phyloP scores from a whole-genome alignment of 1,140 invertebrate genomes.

The Ceratosolen solmsi region DNA sequence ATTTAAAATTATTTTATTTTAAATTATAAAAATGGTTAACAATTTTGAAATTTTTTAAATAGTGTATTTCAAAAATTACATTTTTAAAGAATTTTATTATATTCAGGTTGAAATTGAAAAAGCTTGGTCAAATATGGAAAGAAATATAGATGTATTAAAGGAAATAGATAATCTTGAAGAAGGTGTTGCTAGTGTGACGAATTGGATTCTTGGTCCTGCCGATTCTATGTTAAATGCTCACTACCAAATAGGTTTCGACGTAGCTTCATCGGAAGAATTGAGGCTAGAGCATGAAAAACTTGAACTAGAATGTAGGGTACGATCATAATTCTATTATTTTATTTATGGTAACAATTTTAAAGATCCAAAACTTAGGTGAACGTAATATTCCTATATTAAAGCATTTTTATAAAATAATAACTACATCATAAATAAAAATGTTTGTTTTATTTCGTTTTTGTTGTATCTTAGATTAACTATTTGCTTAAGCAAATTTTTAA shows the following conservation, averaged over 20 bases:
- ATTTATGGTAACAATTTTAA: constrained; percentile 18
- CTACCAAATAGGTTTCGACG: constrained; percentile 82
- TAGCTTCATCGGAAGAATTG: constrained; percentile 80
- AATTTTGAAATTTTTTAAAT: neutral
- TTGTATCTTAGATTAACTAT: no score
- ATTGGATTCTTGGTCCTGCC: constrained; percentile 85
- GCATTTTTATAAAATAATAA: neutral
- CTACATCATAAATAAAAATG: no score
- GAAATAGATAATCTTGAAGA: constrained; percentile 77
- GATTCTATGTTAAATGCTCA: constrained; percentile 81
- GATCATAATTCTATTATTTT: constrained; percentile 49
- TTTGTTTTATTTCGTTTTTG: no score
- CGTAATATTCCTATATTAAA: neutral
- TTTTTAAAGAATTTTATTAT: neutral
- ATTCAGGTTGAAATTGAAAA: constrained; percentile 73
- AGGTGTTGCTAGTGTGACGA: constrained; percentile 80
- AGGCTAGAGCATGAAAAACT: constrained; percentile 83
- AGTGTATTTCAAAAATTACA: neutral
- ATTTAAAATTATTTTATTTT: no score
- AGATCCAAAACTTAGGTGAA: neutral
- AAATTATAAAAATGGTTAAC: neutral
- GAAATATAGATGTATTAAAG: constrained; percentile 76
- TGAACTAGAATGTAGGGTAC: constrained; percentile 83
- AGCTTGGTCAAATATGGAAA: constrained; percentile 77
- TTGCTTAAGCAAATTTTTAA: no score